Evolutionary conservation across 2,888 invertebrate species (phyloP), one percentile per base, ranked within the genome.

Genomic region (Colletes collaris): DNA sequence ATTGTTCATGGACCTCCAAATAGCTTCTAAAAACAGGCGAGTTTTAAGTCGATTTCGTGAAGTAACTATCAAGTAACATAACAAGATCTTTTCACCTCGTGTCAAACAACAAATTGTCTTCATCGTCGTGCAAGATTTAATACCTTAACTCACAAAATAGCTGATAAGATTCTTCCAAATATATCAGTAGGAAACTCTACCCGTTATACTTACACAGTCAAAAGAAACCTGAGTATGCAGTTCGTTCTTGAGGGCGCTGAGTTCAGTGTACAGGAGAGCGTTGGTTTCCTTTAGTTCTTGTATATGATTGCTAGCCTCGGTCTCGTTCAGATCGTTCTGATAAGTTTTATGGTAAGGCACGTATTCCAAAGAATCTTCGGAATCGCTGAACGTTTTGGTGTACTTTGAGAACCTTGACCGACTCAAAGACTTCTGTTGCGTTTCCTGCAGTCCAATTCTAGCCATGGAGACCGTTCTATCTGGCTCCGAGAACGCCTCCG

Each of bases 401-500:
- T 89, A 89, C 46, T 92, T 92, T 0, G 87, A 84, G 16, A 86
- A 85, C 40, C 91, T 88, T 0, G 87, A 73, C 52, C 90, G 85
- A 16, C 72, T 79, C 13, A 78, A n/a, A 1, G 85, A 84, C 46
- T 89, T 91, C 35, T 89, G 87, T 2, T 87, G 85, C 8, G 92
- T 92, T 65, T 95, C 95, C 68, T 94, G 94, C 3, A 96, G 89
- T 0, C 97, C 97, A 37, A 97, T 97, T 81, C 97, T 95, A 0
- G 96, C 97, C 78, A 96, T 93, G 0, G 97, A 97, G 2, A 97
- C 97, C 77, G 95, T 95, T 60, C 97, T 94, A 90, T 97, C 97
- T 0, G 97, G 97, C 90, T 97, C 97, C 0, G 97, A 97, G 96
- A 97, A 97, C 49, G 96, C 96, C 91, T 98, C 97, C 0, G 97